Evolutionary conservation across 2,113 vertebrate genomes (phyloP), one percentile per base, ranked within the genome.

Genomic region (Muntiacus reevesi): DNA sequence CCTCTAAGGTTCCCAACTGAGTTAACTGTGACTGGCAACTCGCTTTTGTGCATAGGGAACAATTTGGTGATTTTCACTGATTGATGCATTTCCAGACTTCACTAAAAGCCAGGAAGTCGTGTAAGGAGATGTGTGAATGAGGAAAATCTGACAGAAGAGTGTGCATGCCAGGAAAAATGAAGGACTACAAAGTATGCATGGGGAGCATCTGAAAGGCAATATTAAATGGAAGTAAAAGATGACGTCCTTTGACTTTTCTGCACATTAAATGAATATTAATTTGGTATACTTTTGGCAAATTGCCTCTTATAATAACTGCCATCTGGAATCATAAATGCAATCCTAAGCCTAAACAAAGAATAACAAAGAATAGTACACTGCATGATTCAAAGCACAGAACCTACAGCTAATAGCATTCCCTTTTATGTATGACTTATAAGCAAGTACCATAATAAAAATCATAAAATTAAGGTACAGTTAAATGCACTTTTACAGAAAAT

Each of bases 191-290:
- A 91, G 47, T 93, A 86, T 78, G 67, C 82, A 43, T 25, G 17
- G 27, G 6, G 33, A 96, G 87, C 33, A 89, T 85, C 36, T 91
- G 28, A 97, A 98, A 98, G 62, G 87, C 93, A 98, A 94, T 21
- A 74, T 82, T 78, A 98, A 97, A 91, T 21, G 71, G 23, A 97
- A 98, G 71, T 83, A 98, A 90, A 98, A 82, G 36, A 96, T 45
- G 9, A 87, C 52, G 1, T 92, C 79, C 79, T 94, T 91, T 96
- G 97, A 94, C 88, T 98, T 96, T 87, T 97, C 76, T 92, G 87
- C 84, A 82, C 67, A 96, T 88, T 98, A 98, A 98, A 97, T 93
- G 33, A 98, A 64, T 97, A 98, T 96, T 95, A 98, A 55, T 96
- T 97, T 88, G 79, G 96, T 40, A 92, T 16, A 91, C 40, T 97